Base-by-base conservation (phyloP, 2,113 vertebrate genomes). In the Dasypus novemcinctus region DNA sequence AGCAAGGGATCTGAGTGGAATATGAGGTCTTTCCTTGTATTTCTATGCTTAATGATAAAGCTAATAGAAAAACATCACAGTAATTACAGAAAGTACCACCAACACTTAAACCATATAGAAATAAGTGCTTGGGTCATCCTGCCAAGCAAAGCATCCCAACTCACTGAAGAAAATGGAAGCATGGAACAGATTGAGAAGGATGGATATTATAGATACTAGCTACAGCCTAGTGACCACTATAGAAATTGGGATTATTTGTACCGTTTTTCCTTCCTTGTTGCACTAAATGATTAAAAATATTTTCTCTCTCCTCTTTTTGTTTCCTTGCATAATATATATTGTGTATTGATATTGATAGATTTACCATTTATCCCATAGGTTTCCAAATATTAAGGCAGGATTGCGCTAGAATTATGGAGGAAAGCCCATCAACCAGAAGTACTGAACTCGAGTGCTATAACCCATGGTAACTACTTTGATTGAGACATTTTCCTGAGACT, bases 181-280 rank as follows among this genome's bases (percentile, higher is more conserved):
- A 6, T 0, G 0, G 33, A n/a, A 18, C 3, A 0, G 27, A 1
- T 41, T 63, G 43, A 31, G n/a, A 31, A 3, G 33, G 54, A 7
- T 0, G 8, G 0, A 0, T 0, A 2, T 7, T 0, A 66, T 8
- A 1, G 29, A 12, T 17, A 12, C 15, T 49, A 0, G 25, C 29
- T 68, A 10, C 36, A 5, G 4, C 66, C 49, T 0, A 9, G 41
- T 8, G 0, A 2, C 20, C 9, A 1, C 20, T 0, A 2, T 0
- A 27, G 59, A 43, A 0, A 4, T 7, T 12, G 11, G 78, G 4
- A 74, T 68, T 23, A 10, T 14, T 15, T 18, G 12, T 5, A n/a
- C n/a, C 5, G 14, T 5, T 46, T n/a, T 36, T 20, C 33, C 31
- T 31, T 29, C 64, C 49, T 25, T 4, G 4, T 66, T 72, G 23